Evolutionary conservation across 2,797 vertebrate species (phyloP), one percentile per base, ranked within the genome.

Genomic region (Thaleichthys pacificus): DNA sequence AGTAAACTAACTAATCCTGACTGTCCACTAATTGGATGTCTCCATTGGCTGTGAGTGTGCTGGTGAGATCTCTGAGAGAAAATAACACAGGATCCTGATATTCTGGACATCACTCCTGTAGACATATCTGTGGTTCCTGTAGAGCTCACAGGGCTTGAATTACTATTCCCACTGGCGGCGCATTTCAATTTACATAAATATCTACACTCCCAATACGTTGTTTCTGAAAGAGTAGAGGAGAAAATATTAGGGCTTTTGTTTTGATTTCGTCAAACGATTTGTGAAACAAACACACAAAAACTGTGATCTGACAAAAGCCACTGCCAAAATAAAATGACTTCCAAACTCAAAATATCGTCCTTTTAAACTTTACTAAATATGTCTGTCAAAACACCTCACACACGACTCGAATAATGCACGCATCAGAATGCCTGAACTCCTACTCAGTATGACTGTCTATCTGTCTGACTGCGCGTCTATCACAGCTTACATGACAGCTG

Each of bases 1-100:
- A 80, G 82, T 85, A 87, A 86, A 80, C 84, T 84, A 89, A 89
- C 86, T 83, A 82, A 83, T 78, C 73, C 86, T 82, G 82, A 88
- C 82, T 81, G 74, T 82, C 81, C 86, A 58, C 88, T 91, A 91
- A 91, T 90, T 90, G 87, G 89, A 88, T 80, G 87, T 87, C 84
- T 89, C 86, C 88, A 84, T 79, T 74, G 32, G 79, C 77, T 12
- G 83, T 81, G 73, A 42, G 38, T 12, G 60, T 76, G 77, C 81
- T 69, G 60, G 63, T 57, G 79, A 82, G 77, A 35, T 83, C 69
- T 80, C 21, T 68, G 35, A 71, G 80, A 71, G 74, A 79, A 63
- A 77, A 82, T 80, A 78, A 84, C 72, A 68, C 8, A 49, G 61
- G 71, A 65, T 78, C 8, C 49, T 64, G 14, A 12, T 24, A 8